These are phyloP conservation scores for Agrilus biguttatus DNA, from an alignment of 2,888 invertebrate genomes.

Conservation along the genomic window DNA sequence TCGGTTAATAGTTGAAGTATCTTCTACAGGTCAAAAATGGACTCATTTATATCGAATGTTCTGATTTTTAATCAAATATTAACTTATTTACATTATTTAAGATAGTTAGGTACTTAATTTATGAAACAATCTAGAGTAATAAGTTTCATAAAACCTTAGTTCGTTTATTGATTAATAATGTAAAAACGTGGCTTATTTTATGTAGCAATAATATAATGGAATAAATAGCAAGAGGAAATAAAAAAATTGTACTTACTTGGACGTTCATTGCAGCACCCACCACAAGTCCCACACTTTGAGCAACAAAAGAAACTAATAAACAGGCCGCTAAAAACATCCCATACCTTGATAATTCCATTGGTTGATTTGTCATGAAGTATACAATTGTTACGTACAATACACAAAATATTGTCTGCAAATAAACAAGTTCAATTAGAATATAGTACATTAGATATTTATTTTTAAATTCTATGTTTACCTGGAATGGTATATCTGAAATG, in stretches of 20 bases:
- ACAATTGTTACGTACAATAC: constrained; percentile 83
- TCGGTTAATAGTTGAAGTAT: too few relatives aligned
- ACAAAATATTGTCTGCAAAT: constrained; percentile 79
- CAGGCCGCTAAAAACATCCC: constrained; percentile 81
- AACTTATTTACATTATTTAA: too few relatives aligned
- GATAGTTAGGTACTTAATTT: too few relatives aligned
- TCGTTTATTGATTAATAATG: too few relatives aligned
- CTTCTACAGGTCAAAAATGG: too few relatives aligned
- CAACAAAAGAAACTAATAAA: constrained; percentile 83
- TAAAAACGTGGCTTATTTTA: neutral
- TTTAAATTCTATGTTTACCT: constrained; percentile 44
- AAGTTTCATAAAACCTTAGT: too few relatives aligned
- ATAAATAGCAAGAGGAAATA: neutral
- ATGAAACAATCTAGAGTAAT: too few relatives aligned
- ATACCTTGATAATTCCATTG: constrained; percentile 67
- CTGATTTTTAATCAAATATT: too few relatives aligned
- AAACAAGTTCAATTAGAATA: constrained; percentile 7
- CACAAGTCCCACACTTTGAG: constrained; percentile 87
- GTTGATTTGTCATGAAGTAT: constrained; percentile 90
- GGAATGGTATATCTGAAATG: constrained; percentile 94
- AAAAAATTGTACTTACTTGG: constrained; percentile 37
- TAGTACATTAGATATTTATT: constrained; percentile 1
- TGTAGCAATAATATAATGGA: neutral
- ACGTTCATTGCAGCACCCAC: constrained; percentile 94
- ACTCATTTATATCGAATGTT: too few relatives aligned